Evolutionary conservation across 2,797 vertebrate genomes (phyloP).

Genomic region (Somateria mollissima): DNA sequence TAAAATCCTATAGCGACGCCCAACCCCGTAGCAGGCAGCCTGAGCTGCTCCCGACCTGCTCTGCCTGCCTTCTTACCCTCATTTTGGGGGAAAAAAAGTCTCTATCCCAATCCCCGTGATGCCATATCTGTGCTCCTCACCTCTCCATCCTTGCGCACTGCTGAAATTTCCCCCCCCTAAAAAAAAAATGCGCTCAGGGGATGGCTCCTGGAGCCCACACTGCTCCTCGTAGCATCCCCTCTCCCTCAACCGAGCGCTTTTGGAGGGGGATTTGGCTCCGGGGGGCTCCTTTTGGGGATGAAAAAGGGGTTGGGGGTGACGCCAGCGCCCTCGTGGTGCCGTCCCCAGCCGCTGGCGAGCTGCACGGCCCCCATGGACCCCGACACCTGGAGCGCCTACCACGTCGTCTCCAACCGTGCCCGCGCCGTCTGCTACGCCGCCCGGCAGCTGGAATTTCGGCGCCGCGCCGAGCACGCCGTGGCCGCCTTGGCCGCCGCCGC

Average conservation of each 20-base stretch:
- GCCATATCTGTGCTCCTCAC: fast-evolving
- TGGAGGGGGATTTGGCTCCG: background rate
- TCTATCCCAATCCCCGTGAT: fast-evolving
- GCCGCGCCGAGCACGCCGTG: slow-evolving; percentile 81
- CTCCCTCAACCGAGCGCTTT: too few relatives aligned
- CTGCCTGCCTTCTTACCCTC: background rate
- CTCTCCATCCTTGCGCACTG: background rate
- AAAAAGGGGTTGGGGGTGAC: too few relatives aligned
- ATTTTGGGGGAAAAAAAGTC: background rate
- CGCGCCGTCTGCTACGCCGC: slow-evolving; percentile 84
- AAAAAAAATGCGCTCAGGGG: background rate
- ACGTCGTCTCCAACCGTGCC: slow-evolving; percentile 87
- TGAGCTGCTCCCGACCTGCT: fast-evolving
- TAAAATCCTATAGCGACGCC: background rate
- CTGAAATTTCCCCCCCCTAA: background rate
- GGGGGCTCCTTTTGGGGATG: too few relatives aligned
- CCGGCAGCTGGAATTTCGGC: slow-evolving; percentile 85
- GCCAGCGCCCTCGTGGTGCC: too few relatives aligned
- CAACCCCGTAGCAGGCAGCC: fast-evolving
- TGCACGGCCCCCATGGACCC: slow-evolving; percentile 86
- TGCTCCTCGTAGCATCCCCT: too few relatives aligned
- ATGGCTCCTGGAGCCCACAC: background rate
- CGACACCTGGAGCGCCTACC: slow-evolving; percentile 88
- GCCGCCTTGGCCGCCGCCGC: slow-evolving; percentile 85
- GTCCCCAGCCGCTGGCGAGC: slow-evolving; percentile 78